These are phyloP conservation scores for Chironomus striatipennis DNA, from an alignment of 1,140 invertebrate genomes.

Conservation along the genomic window DNA sequence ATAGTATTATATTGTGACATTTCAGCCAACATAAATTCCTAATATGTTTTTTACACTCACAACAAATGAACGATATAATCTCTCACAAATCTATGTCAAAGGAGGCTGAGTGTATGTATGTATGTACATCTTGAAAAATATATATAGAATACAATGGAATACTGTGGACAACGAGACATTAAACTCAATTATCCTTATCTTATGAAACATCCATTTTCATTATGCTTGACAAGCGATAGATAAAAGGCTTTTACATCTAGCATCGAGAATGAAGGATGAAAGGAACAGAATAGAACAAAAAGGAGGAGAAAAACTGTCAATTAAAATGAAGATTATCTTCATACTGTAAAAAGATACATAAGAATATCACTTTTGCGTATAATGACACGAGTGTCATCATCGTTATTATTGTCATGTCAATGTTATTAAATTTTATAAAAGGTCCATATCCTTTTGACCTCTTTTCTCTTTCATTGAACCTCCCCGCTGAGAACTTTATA, in stretches of 20 bases:
- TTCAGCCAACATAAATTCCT: too few relatives aligned
- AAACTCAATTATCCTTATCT: constrained; percentile 9
- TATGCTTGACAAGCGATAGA: neutral
- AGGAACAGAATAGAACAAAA: neutral
- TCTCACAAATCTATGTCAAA: too few relatives aligned
- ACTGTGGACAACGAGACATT: neutral
- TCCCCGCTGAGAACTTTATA: too few relatives aligned
- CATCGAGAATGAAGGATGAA: neutral
- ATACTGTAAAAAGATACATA: neutral
- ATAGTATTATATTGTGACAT: too few relatives aligned
- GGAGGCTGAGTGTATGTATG: too few relatives aligned
- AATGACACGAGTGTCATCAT: neutral
- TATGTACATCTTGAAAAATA: too few relatives aligned
- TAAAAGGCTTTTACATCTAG: too few relatives aligned
- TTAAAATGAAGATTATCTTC: neutral
- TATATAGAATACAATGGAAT: neutral
- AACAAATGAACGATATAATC: too few relatives aligned
- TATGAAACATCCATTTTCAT: neutral
- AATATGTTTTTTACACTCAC: too few relatives aligned
- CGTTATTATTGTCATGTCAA: neutral
- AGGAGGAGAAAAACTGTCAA: neutral
- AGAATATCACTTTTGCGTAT: neutral
- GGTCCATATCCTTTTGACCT: too few relatives aligned
- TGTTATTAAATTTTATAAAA: too few relatives aligned
- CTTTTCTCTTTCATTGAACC: too few relatives aligned